Evolutionary conservation across 2,888 invertebrate genomes (phyloP).

Genomic region (Stictocephala bisonia): DNA sequence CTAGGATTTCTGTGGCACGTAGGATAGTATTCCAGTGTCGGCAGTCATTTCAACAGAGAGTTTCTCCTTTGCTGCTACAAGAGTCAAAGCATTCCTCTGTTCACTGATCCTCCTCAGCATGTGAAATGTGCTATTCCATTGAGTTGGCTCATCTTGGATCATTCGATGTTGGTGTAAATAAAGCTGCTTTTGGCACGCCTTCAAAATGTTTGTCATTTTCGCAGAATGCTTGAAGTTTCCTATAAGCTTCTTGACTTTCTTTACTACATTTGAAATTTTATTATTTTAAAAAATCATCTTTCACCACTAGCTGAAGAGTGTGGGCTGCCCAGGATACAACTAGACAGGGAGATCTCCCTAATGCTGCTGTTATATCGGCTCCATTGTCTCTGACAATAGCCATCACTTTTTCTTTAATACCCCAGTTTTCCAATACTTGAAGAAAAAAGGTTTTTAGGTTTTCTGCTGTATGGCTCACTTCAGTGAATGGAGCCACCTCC

Average conservation of each 20-base stretch:
- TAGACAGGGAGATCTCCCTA: not conserved
- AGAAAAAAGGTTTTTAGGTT: not conserved
- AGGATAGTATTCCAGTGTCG: not conserved
- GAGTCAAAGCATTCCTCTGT: not conserved
- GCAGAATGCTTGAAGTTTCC: not conserved
- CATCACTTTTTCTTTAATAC: not conserved
- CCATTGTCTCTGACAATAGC: not conserved
- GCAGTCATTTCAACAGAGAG: not conserved
- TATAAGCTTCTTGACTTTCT: not conserved
- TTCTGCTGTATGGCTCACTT: not conserved
- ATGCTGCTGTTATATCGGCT: not conserved
- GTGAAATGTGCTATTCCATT: not conserved
- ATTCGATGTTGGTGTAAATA: not conserved
- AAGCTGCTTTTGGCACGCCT: not conserved
- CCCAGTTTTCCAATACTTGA: not conserved
- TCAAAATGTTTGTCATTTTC: not conserved
- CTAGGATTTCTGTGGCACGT: not conserved
- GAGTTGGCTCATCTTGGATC: too few relatives aligned
- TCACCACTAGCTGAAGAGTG: not conserved
- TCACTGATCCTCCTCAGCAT: not conserved
- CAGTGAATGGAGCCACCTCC: not conserved
- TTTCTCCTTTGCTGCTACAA: not conserved
- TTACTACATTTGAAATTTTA: not conserved
- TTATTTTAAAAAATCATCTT: not conserved
- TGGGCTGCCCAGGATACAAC: not conserved